phyloP scores from a whole-genome alignment of 2,113 vertebrate species.

The Motacilla tschutschensis region DNA sequence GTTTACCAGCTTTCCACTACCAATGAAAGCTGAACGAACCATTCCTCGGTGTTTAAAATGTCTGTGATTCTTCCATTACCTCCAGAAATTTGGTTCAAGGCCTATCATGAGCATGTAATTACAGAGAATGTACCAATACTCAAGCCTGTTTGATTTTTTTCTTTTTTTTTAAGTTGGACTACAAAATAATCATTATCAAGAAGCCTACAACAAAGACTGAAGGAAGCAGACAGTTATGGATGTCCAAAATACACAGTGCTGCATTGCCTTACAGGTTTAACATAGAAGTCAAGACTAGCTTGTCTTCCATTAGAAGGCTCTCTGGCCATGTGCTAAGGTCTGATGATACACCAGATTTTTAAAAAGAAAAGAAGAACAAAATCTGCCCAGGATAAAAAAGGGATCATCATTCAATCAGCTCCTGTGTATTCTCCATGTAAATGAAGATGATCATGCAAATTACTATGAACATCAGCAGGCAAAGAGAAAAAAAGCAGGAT shows the following conservation, averaged over 20 bases:
- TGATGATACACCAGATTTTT: background rate
- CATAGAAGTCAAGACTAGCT: background rate
- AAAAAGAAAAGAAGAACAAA: background rate
- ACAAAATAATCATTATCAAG: background rate
- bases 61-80: background rate
- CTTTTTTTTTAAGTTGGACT: background rate
- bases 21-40: background rate
- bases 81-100: background rate
- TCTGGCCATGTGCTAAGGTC: background rate
- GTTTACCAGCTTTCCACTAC: background rate
- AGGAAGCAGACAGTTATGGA: background rate
- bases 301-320: background rate
- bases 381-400: background rate
- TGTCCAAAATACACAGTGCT: background rate
- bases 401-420: background rate
- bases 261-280: background rate
- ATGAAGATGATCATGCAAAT: background rate
- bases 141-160: background rate
- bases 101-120: background rate
- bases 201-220: background rate
- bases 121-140: background rate
- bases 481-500: background rate
- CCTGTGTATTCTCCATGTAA: background rate
- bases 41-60: background rate
- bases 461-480: background rate